Conservation (phyloP, 2,888 invertebrate species). For the Pyralis farinalis region DNA sequence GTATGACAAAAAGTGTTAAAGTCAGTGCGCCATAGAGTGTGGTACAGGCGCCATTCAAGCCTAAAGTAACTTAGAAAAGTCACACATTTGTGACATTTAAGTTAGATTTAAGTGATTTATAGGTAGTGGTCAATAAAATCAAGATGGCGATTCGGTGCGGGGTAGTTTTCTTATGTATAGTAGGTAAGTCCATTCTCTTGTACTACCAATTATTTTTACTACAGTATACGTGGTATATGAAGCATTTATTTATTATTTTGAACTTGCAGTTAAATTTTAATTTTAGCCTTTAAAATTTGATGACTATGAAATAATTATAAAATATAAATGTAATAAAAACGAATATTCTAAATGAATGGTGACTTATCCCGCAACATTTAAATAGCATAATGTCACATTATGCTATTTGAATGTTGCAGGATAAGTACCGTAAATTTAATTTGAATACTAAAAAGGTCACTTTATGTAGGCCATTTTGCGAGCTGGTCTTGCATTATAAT, state of each 20-base stretch:
- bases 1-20: slow-evolving; percentile 68
- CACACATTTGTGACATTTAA: slow-evolving; percentile 57
- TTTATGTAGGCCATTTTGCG: slow-evolving; percentile 4
- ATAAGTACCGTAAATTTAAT: background rate
- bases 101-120: slow-evolving; percentile 44
- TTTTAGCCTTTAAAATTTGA: no score
- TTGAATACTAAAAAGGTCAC: slow-evolving; percentile 10
- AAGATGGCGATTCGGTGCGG: slow-evolving; percentile 67
- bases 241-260: no score
- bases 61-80: slow-evolving; percentile 45
- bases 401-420: background rate
- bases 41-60: slow-evolving; percentile 56
- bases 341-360: background rate
- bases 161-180: slow-evolving; percentile 56
- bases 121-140: slow-evolving; percentile 45
- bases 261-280: no score
- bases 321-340: no score
- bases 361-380: slow-evolving; percentile 1
- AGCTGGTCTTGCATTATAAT: slow-evolving; percentile 1
- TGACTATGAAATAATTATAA: no score
- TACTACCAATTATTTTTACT: no score
- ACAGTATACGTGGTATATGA: no score
- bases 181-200: slow-evolving; percentile 57
- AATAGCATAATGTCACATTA: no score
- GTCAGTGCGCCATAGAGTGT: slow-evolving; percentile 68